Base-by-base conservation (phyloP, 2,113 vertebrate genomes). In the Catharus fuscescens region DNA sequence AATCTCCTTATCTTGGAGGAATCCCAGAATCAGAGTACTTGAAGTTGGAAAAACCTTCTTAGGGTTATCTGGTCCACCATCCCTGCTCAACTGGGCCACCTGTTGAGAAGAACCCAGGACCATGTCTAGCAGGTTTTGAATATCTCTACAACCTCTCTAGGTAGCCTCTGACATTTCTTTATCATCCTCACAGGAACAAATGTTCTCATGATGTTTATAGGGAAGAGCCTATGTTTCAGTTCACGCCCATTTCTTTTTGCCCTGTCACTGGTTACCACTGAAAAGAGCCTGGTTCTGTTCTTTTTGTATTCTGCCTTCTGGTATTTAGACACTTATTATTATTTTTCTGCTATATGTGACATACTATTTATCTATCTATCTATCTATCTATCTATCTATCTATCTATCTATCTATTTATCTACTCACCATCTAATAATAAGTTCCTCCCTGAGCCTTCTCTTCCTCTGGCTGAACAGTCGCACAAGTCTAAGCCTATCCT, bases 211-310 rank as follows among this genome's bases (percentile, higher is more conserved):
- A 48, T 17, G 1, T 36, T 77, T 34, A 52, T 21, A 80, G 5
- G 9, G 5, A 80, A 57, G 7, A 2, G 12, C 1, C 7, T 11
- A 1, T 50, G 4, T 50, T 88, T 36, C 21, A 50, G 0, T 64
- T 64, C 14, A 3, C 34, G 20, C 2, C 13, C 13, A 16, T 34
- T 70, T 26, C 21, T 31, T 90, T 54, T 88, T 13, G 20, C 12
- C 8, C 17, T 80, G 21, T 32, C 48, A 31, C 15, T 44, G 9
- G 12, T 4, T 29, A 38, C 19, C 8, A 34, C 36, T 25, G 23
- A 83, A 71, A 80, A 71, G 13, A 71, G 4, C 9, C 14, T 6
- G 50, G 10, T 26, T 52, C 9, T 52, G 5, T 28, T 29, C 26
- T 5, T 36, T 52, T 48, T 42, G 5, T 5, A 47, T 44, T 17